Conservation (phyloP, 2,888 invertebrate species). For the Cylindroiulus punctatus region DNA sequence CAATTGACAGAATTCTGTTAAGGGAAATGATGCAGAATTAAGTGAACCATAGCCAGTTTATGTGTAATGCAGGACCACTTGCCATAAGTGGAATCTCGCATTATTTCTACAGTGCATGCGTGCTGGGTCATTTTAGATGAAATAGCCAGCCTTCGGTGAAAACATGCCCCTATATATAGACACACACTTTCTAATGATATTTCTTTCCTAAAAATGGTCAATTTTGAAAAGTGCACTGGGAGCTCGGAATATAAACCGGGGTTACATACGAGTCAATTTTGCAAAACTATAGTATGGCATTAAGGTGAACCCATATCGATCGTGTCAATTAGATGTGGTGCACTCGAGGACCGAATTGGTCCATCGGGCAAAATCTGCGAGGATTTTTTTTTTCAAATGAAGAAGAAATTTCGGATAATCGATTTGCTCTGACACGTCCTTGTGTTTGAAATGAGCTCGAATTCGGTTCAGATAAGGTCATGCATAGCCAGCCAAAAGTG, state of each 20-base stretch:
- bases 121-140: neutral
- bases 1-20: neutral
- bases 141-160: neutral
- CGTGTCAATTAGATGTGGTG: constrained; percentile 12
- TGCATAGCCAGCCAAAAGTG: neutral
- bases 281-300: neutral
- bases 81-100: neutral
- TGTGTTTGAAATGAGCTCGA: neutral
- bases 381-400: neutral
- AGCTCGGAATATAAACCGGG: neutral
- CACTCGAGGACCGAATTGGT: neutral
- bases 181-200: constrained; percentile 7
- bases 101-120: neutral
- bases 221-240: constrained; percentile 44
- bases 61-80: neutral
- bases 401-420: neutral
- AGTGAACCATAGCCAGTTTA: neutral
- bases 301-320: constrained; percentile 29
- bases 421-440: neutral
- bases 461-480: neutral
- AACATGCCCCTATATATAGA: neutral
- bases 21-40: neutral
- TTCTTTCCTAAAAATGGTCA: neutral
- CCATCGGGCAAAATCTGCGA: constrained; percentile 3
- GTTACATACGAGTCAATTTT: neutral